A percentile compares a stretch with the other conserved stretches of the same genome.
Conservation (phyloP, 2,797 vertebrate genomes). For the Muscicapa comitata region DNA sequence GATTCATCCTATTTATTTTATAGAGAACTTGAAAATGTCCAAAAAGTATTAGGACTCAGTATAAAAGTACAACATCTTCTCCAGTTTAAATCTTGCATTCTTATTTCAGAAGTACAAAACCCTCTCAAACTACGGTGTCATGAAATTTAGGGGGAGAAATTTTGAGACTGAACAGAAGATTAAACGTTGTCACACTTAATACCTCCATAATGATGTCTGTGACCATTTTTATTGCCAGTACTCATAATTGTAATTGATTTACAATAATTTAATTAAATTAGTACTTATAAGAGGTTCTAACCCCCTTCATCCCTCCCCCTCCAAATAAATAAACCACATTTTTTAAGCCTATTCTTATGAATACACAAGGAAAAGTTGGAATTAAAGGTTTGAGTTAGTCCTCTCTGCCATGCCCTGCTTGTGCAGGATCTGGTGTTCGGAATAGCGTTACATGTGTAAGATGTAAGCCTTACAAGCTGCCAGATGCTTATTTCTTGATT, state of each 20-base stretch:
- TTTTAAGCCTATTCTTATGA: not conserved
- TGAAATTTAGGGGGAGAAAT: not conserved
- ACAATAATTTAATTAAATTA: not conserved
- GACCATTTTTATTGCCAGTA: not conserved
- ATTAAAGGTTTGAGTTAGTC: not conserved
- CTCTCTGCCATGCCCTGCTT: not conserved
- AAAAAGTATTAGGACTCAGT: not conserved
- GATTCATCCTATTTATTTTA: not conserved
- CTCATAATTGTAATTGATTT: not conserved
- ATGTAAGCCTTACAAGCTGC: not conserved
- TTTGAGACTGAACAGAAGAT: not conserved
- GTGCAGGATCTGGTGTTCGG: not conserved
- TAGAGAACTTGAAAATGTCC: not conserved
- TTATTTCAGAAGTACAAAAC: not conserved
- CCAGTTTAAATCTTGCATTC: not conserved
- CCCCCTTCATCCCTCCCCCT: too few species aligned
- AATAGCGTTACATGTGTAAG: rapidly evolving
- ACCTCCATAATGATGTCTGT: not conserved
- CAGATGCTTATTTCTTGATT: not conserved
- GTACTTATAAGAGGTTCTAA: not conserved
- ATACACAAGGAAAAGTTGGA: not conserved
- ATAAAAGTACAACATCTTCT: not conserved
- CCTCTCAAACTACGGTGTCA: not conserved
- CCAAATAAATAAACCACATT: too few species aligned
- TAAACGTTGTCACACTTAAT: not conserved